Base-by-base conservation (phyloP, 1,140 invertebrate genomes). In the Reticulitermes speratus region DNA sequence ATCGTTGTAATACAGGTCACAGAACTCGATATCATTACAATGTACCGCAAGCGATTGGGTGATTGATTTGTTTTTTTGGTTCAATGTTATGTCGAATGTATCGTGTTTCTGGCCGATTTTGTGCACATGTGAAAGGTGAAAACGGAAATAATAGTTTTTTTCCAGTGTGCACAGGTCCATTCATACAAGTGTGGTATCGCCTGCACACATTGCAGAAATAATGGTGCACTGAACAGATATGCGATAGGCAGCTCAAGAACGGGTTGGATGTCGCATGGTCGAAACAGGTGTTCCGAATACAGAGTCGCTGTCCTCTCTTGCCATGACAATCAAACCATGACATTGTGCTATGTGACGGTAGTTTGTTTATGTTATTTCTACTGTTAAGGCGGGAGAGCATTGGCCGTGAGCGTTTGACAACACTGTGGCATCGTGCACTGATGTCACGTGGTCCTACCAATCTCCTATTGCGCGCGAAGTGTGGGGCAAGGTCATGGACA, bases 341-440 rank as follows among this genome's bases (percentile, higher is more conserved):
- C 65, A 75, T 75, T 75, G 65, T 75, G 65, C n/a, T 30, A 75
- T 75, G n/a, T 75, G 65, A 75, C 65, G 65, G n/a, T 75, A 75
- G 65, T 30, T 11, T 75, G 65, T 75, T 75, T 75, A 75, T 75
- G 65, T 75, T 75, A 75, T 75, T 75, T 19, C 45, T 83, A 14
- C 44, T 83, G 82, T 25, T 21, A 83, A 45, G 32, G 48, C n/a
- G 45, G 83, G 83, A 48, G 83, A 45, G 38, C 83, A 84, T 84
- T 84, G 83, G 83, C 83, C 83, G 83, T 52, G 48, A 84, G 55
- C 52, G 83, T 59, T 59, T 84, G 83, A 84, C 83, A 84, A 84
- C 83, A 84, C 45, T 84, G 38, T 48, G 44, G 82, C 82, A 83
- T 83, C 83, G 83, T 84, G 83, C 83, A 75, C 25, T n/a, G 45